phyloP scores from a whole-genome alignment of 2,113 vertebrate species.

The Elanus axillaris region DNA sequence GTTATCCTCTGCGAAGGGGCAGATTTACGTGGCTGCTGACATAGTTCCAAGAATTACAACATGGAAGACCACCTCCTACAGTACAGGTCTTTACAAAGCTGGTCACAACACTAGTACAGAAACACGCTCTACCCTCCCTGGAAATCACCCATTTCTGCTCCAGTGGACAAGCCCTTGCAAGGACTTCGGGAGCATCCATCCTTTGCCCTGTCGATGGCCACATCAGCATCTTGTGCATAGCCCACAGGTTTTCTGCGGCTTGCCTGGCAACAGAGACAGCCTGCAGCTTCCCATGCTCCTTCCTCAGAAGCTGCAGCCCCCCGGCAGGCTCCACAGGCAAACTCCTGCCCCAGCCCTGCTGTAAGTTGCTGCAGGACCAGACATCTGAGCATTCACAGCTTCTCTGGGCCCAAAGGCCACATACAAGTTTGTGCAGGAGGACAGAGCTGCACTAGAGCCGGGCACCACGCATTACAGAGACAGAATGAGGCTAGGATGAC shows the following conservation, averaged over 20 bases:
- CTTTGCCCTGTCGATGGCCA: background rate
- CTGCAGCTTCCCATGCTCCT: background rate
- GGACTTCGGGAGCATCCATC: background rate
- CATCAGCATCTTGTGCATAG: background rate
- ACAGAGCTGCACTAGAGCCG: background rate
- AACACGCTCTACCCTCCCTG: background rate
- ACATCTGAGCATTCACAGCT: background rate
- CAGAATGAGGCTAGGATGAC: slow-evolving; percentile 64
- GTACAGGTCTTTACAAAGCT: background rate
- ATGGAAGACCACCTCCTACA: background rate
- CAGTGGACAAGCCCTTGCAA: background rate
- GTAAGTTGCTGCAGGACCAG: background rate
- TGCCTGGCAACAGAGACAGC: background rate
- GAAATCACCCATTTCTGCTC: background rate
- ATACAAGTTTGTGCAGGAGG: background rate
- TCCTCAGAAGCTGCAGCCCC: background rate
- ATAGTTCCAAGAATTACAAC: background rate
- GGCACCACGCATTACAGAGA: background rate
- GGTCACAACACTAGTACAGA: background rate
- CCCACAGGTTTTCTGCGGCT: background rate
- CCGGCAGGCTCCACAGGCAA: background rate
- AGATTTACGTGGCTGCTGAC: background rate
- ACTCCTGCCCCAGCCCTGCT: background rate
- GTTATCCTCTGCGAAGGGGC: background rate
- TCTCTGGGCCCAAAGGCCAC: background rate